These are phyloP conservation scores for Drosophila melanica DNA, from an alignment of 1,140 invertebrate species.

Conservation along the genomic window DNA sequence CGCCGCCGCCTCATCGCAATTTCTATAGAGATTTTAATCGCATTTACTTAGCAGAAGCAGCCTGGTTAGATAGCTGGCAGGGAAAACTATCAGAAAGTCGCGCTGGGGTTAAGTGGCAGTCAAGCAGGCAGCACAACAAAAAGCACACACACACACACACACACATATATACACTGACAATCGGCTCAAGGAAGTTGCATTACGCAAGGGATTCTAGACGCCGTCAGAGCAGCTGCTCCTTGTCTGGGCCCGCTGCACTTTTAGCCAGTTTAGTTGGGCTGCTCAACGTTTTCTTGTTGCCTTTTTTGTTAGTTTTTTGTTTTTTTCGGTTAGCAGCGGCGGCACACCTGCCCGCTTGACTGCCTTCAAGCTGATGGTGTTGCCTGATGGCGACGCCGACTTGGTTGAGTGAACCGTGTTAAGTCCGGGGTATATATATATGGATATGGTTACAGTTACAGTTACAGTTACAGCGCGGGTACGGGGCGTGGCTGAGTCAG, in stretches of 20 bases:
- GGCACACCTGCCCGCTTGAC: constrained; percentile 6
- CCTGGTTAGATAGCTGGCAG: constrained; percentile 1
- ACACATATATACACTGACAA: not conserved
- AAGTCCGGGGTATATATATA: not conserved
- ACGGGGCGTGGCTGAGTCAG: constrained; percentile 5
- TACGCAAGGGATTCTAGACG: constrained; percentile 2
- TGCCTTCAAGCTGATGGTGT: constrained; percentile 5
- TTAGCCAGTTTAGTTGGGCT: constrained; percentile 17
- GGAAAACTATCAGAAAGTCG: constrained; percentile 34
- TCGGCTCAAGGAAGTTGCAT: constrained; percentile 2
- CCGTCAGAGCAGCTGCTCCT: constrained; percentile 15
- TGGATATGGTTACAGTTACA: not conserved
- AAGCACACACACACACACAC: constrained; percentile 9
- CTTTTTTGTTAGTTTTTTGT: too few relatives aligned
- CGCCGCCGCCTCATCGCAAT: constrained; percentile 8
- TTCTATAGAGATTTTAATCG: constrained; percentile 45
- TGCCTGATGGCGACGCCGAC: constrained; percentile 15
- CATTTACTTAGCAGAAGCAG: constrained; percentile 18
- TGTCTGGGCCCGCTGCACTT: constrained; percentile 31
- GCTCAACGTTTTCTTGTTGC: constrained; percentile 1
- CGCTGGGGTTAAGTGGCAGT: constrained; percentile 30
- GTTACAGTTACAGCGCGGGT: not conserved
- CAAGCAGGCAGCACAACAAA: constrained; percentile 16
- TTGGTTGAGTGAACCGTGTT: constrained; percentile 33
- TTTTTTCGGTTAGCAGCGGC: constrained; percentile 31